A percentile compares a stretch with the other conserved stretches of the same genome.
Evolutionary conservation across 64 coral and sea anemone species (phyloP).

Genomic region (Dendronephthya gigantea): DNA sequence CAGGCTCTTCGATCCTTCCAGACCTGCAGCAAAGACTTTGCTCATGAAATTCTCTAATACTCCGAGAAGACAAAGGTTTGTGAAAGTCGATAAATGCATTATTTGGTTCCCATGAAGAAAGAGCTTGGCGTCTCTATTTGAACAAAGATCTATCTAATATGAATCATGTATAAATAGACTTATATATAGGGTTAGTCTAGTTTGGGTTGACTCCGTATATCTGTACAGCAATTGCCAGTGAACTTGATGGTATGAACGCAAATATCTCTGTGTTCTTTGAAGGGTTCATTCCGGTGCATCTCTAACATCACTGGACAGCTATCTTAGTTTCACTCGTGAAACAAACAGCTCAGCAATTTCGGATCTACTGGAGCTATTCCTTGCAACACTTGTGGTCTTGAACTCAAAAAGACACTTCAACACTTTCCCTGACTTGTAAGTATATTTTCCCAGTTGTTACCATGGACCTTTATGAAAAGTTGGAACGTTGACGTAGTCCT

Average conservation of each 20-base stretch:
- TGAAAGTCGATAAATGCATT: neutral
- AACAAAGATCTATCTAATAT: too few species aligned
- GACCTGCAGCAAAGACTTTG: conserved; percentile 55
- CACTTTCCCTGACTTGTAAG: neutral
- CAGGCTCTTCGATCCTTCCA: conserved; percentile 48
- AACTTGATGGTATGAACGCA: neutral
- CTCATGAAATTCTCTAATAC: conserved; percentile 28
- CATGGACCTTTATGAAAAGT: too few species aligned
- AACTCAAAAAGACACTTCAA: neutral
- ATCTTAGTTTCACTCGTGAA: neutral
- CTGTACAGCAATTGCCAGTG: too few species aligned
- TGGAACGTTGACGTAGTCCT: too few species aligned
- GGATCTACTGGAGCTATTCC: neutral
- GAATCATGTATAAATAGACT: too few species aligned
- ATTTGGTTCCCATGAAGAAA: too few species aligned
- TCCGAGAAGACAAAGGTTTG: conserved; percentile 33
- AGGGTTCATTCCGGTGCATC: neutral
- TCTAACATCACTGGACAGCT: neutral
- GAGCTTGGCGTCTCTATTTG: too few species aligned
- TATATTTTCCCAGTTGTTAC: too few species aligned
- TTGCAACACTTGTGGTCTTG: neutral
- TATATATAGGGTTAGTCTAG: too few species aligned
- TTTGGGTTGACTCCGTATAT: too few species aligned
- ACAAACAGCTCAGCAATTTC: neutral
- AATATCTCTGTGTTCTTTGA: neutral